phyloP scores from a whole-genome alignment of 2,888 invertebrate genomes.

The Exephanes ischioxanthus region DNA sequence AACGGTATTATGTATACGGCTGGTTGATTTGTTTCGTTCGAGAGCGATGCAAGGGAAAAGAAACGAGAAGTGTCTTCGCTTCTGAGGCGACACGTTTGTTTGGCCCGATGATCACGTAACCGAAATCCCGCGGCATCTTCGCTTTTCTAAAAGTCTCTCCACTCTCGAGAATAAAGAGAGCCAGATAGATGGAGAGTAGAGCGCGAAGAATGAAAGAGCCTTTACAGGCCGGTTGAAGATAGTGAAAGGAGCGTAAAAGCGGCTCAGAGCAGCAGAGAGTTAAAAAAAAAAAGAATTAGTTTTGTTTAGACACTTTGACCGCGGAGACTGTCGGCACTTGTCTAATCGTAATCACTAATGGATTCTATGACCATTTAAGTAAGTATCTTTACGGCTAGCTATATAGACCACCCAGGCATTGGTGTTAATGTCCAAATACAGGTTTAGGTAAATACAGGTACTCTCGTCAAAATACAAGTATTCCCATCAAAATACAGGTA shows the following conservation, averaged over 20 bases:
- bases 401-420: slow-evolving; percentile 73
- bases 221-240: slow-evolving; percentile 49
- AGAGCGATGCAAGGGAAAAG: slow-evolving; percentile 17
- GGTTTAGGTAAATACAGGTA: slow-evolving; percentile 15
- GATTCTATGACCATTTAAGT: slow-evolving; percentile 78
- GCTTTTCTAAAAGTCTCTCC: slow-evolving; percentile 36
- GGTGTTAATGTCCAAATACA: slow-evolving; percentile 38
- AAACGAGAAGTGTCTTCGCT: slow-evolving; percentile 47
- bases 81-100: slow-evolving; percentile 63
- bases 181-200: slow-evolving; percentile 40
- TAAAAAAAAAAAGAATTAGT: slow-evolving; percentile 47
- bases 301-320: slow-evolving; percentile 70
- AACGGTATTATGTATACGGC: slow-evolving; percentile 44
- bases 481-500: background rate
- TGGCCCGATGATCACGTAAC: slow-evolving; percentile 69
- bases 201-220: slow-evolving; percentile 45
- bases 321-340: slow-evolving; percentile 73
- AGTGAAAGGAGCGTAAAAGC: slow-evolving; percentile 47
- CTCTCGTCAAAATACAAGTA: background rate
- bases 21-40: slow-evolving; percentile 63
- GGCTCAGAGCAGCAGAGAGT: slow-evolving; percentile 2
- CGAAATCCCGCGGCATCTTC: slow-evolving; percentile 53
- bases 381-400: slow-evolving; percentile 72
- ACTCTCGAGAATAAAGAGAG: slow-evolving; percentile 57
- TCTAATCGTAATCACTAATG: slow-evolving; percentile 78